Conservation (phyloP, 1,140 invertebrate species). For the Scylla paramamosain region DNA sequence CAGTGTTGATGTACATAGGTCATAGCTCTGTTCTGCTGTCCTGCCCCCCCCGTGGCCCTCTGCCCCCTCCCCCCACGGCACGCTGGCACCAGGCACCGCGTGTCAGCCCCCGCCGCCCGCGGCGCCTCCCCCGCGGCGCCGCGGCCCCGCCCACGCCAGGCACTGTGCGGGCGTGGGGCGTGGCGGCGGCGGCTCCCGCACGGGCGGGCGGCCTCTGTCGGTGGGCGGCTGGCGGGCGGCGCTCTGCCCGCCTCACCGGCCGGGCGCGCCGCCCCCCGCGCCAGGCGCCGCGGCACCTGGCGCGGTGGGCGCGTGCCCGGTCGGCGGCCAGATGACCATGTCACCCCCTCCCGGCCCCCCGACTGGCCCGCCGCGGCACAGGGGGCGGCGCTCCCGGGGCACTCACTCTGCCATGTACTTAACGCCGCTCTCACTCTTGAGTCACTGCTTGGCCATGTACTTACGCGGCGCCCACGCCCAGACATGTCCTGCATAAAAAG, state of each 20-base stretch:
- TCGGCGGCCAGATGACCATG: neutral
- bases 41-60: conserved; percentile 49
- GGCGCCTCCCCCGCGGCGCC: neutral
- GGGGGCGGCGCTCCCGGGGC: conserved; percentile 2
- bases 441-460: conserved; percentile 54
- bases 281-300: too few species aligned
- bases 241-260: neutral
- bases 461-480: conserved; percentile 37
- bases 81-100: neutral
- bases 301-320: neutral
- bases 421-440: neutral
- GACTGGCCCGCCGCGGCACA: neutral
- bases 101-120: neutral
- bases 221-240: neutral
- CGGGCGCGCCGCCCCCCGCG: neutral
- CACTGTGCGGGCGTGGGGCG: neutral
- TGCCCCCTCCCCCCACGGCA: neutral
- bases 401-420: conserved; percentile 21
- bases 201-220: neutral
- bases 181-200: neutral
- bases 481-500: conserved; percentile 75
- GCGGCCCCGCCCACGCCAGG: neutral
- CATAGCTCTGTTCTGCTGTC: conserved; percentile 72
- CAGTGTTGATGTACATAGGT: conserved; percentile 72
- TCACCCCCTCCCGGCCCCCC: neutral